Base-by-base conservation (phyloP, 1,140 invertebrate genomes). In the Ceratitis capitata region DNA sequence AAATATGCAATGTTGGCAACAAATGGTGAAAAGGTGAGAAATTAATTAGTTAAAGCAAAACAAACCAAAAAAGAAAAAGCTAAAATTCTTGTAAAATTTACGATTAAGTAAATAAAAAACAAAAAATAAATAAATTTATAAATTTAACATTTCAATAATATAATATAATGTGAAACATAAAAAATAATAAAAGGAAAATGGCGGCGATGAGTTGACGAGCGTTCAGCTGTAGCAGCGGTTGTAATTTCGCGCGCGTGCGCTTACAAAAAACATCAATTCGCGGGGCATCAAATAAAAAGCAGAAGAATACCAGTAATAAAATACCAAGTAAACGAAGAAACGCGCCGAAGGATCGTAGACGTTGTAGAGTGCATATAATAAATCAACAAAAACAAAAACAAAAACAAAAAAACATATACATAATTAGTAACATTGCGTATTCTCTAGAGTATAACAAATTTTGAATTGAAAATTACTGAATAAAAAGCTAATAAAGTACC, bases 381-480 rank as follows among this genome's bases (percentile, higher is more conserved):
- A 39, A 82, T n/a, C n/a, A 45, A 58, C 7, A 29, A 58, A 61
- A 58, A 29, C 16, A 39, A 74, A 45, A 78, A 78, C 35, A 78
- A 45, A 69, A 69, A 19, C 29, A 32, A 64, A 64, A 64, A 29
- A 78, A 78, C 69, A 78, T 78, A 78, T 78, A 83, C 42, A 51
- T 83, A 83, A 83, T 51, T 56, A 53, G 82, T 83, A 53, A 83
- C 29, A 83, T 53, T 56, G 47, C 47, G 82, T 83, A 56, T 83
- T 53, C 47, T 51, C 82, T 83, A 83, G 51, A 83, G 47, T 83
- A 56, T 83, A 83, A 83, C 47, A 83, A 53, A 53, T 53, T 83
- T 83, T 83, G 51, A 83, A 83, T 53, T 53, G 82, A 83, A 83
- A 83, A 83, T 51, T 53, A 83, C 51, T 83, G 51, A 83, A 53